A percentile compares a stretch with the other conserved stretches of the same genome.
phyloP scores from a whole-genome alignment of 2,113 vertebrate genomes.

The Rhinolophus ferrumequinum region DNA sequence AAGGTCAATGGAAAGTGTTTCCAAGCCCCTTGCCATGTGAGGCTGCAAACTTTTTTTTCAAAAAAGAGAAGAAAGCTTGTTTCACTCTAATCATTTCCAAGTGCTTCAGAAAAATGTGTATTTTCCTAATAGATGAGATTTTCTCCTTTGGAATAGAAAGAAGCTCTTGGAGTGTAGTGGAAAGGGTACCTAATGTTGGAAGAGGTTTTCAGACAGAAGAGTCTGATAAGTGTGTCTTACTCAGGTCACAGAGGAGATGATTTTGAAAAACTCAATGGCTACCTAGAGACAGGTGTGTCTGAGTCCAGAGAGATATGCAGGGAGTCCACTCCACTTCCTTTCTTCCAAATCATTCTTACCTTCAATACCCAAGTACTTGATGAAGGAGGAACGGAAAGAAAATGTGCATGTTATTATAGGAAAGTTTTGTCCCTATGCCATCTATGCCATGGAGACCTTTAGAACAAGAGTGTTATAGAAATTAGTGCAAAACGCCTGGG shows the following conservation, averaged over 20 bases:
- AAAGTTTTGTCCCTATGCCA: neutral
- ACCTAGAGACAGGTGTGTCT: neutral
- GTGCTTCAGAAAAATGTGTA: neutral
- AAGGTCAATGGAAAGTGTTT: neutral
- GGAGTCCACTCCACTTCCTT: neutral
- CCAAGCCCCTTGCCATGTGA: conserved; percentile 24
- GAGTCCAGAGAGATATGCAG: neutral
- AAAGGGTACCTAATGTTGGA: neutral
- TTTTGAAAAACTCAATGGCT: neutral
- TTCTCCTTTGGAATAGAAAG: neutral
- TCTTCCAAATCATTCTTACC: neutral
- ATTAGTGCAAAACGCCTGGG: neutral
- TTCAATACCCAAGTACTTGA: neutral
- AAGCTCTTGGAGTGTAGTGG: neutral
- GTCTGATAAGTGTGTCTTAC: neutral
- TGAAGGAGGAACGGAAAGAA: neutral
- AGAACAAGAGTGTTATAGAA: neutral
- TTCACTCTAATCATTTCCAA: conserved; percentile 18
- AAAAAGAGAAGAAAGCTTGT: neutral
- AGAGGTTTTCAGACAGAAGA: neutral
- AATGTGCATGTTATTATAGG: neutral
- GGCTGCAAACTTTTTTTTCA: neutral
- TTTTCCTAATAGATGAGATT: neutral
- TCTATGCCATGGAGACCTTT: neutral
- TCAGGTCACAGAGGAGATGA: neutral